phyloP scores from a whole-genome alignment of 2,113 vertebrate species.

The Reinhardtius hippoglossoides region DNA sequence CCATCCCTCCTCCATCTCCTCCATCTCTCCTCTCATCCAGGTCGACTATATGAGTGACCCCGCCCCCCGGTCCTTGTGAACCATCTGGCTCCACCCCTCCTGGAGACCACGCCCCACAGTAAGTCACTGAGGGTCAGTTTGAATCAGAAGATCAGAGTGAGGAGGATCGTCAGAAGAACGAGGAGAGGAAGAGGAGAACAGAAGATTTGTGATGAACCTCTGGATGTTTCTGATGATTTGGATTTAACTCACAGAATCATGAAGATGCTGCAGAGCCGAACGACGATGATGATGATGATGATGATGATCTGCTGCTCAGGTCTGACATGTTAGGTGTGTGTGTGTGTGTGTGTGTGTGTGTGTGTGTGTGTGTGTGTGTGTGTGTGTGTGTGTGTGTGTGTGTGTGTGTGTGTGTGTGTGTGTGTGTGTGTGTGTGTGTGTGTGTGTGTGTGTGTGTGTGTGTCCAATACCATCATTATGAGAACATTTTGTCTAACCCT shows the following conservation, averaged over 20 bases:
- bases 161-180: not conserved
- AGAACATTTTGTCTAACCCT: too few relatives aligned
- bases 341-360: too few relatives aligned
- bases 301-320: constrained; percentile 62
- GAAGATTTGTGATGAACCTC: not conserved
- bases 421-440: too few relatives aligned
- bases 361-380: not conserved
- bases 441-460: not conserved
- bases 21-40: not conserved
- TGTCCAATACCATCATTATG: not conserved
- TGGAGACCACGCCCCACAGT: not conserved
- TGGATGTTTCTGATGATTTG: constrained; percentile 28
- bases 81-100: not conserved
- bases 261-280: constrained; percentile 17
- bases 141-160: not conserved
- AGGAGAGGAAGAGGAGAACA: not conserved
- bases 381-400: not conserved
- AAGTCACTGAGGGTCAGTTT: constrained; percentile 4
- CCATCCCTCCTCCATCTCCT: not conserved
- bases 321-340: constrained; percentile 14
- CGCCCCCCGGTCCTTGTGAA: not conserved
- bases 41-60: not conserved
- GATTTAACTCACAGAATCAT: constrained; percentile 6
- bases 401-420: too few relatives aligned
- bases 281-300: constrained; percentile 2